phyloP scores from a whole-genome alignment of 30 jellyfish, hydroid and myxozoan species.

The Pelagia noctiluca region DNA sequence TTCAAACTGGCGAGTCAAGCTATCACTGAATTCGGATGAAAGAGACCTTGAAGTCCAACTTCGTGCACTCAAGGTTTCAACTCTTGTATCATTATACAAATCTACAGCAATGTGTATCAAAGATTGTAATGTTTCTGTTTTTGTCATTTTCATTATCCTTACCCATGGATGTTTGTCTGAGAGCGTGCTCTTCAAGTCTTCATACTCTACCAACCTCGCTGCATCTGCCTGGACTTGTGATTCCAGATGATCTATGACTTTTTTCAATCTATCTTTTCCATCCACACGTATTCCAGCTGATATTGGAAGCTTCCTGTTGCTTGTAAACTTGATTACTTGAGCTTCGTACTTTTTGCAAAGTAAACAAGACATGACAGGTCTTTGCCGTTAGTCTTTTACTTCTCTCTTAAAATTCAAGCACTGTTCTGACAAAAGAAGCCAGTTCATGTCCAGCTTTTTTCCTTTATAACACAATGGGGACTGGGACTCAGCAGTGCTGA shows the following conservation, averaged over 20 bases:
- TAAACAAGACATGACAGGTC: too few species aligned
- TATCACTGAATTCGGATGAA: slow-evolving; percentile 46
- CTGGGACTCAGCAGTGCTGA: slow-evolving; percentile 41
- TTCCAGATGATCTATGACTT: too few species aligned
- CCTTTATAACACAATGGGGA: slow-evolving; percentile 29
- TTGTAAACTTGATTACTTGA: too few species aligned
- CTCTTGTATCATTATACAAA: slow-evolving; percentile 47
- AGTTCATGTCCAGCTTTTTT: slow-evolving; percentile 28
- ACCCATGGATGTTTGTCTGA: slow-evolving; percentile 69
- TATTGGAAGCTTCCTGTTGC: too few species aligned
- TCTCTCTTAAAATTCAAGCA: slow-evolving; percentile 33
- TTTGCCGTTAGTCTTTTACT: slow-evolving; percentile 15
- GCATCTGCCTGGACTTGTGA: too few species aligned
- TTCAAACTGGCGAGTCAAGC: slow-evolving; percentile 27
- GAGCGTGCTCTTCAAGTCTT: slow-evolving; percentile 35
- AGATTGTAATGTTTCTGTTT: slow-evolving; percentile 41
- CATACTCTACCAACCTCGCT: too few species aligned
- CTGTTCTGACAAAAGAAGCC: slow-evolving; percentile 45
- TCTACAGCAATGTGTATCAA: slow-evolving; percentile 54
- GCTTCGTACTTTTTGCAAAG: too few species aligned
- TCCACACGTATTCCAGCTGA: too few species aligned
- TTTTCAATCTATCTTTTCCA: too few species aligned
- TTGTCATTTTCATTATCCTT: slow-evolving; percentile 31
- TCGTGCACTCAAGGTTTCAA: slow-evolving; percentile 68
- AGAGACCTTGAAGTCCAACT: slow-evolving; percentile 74